A percentile compares a stretch with the other conserved stretches of the same genome.
Evolutionary conservation across 2,888 invertebrate genomes (phyloP).

Genomic region (Scaptomyza parva): DNA sequence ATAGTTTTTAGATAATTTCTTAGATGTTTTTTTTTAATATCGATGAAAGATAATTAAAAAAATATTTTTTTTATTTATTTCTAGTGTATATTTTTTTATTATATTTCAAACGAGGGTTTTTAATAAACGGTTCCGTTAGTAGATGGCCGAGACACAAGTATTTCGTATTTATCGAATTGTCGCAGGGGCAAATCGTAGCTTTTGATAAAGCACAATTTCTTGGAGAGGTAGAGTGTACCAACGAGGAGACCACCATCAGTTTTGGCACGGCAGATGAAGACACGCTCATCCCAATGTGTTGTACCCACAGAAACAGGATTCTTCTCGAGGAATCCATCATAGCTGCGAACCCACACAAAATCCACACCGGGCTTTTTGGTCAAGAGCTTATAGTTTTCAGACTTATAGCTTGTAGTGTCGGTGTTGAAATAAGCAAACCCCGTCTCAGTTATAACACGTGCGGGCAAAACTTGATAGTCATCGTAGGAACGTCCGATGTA

Average conservation of each 20-base stretch:
- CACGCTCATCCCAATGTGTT: slow-evolving; percentile 41
- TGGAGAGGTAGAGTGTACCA: slow-evolving; percentile 43
- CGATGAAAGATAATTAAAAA: no score
- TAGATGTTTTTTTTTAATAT: no score
- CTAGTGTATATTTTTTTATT: no score
- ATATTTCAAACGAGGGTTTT: neutral
- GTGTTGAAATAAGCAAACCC: slow-evolving; percentile 49
- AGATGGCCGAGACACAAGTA: slow-evolving; percentile 36
- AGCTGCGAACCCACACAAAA: slow-evolving; percentile 53
- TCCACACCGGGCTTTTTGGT: slow-evolving; percentile 16
- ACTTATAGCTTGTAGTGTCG: slow-evolving; percentile 6
- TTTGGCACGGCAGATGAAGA: slow-evolving; percentile 45
- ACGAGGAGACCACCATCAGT: slow-evolving; percentile 42
- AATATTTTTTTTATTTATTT: no score
- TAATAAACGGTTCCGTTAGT: neutral
- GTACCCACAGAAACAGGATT: slow-evolving; percentile 53
- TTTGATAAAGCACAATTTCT: slow-evolving; percentile 44
- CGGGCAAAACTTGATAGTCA: slow-evolving; percentile 43
- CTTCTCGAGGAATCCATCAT: slow-evolving; percentile 47
- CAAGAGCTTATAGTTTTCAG: slow-evolving; percentile 40
- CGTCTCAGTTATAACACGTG: slow-evolving; percentile 52
- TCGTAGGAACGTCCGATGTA: slow-evolving; percentile 60
- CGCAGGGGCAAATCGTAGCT: slow-evolving; percentile 27
- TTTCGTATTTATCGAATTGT: slow-evolving; percentile 53
- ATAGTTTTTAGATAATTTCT: no score